Conservation (phyloP, 2,113 vertebrate genomes). For the Typhlomys cinereus region DNA sequence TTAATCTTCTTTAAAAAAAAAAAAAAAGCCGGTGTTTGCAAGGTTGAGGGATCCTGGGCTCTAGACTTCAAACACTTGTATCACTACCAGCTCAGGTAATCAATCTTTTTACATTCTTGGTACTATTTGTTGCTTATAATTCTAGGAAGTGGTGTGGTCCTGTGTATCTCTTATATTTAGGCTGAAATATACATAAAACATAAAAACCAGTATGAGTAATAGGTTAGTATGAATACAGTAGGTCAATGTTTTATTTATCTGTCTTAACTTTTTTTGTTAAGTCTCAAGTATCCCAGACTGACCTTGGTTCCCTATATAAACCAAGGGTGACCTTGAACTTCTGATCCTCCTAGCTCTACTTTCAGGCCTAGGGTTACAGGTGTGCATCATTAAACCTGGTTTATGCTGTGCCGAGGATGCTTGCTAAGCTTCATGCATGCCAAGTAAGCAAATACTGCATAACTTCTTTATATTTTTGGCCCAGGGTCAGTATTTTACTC, state of each 20-base stretch:
- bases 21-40: too few species aligned
- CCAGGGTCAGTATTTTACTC: neutral
- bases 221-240: neutral
- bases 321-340: neutral
- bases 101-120: neutral
- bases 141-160: neutral
- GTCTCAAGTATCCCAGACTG: neutral
- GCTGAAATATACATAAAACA: neutral
- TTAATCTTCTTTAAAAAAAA: too few species aligned
- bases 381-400: too few species aligned
- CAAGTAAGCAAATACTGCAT: neutral
- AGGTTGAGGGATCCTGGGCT: neutral
- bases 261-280: neutral
- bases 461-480: too few species aligned
- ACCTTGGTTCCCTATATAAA: neutral
- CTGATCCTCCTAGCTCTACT: neutral
- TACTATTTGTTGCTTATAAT: neutral
- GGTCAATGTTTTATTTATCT: neutral
- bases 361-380: neutral
- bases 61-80: neutral
- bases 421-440: neutral
- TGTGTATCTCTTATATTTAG: neutral
- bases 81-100: neutral
- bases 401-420: neutral
- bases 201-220: neutral